Percentiles rank a stretch among this genome's conserved stretches.
phyloP scores from a whole-genome alignment of 1,140 invertebrate species.

The Fopius arisanus region DNA sequence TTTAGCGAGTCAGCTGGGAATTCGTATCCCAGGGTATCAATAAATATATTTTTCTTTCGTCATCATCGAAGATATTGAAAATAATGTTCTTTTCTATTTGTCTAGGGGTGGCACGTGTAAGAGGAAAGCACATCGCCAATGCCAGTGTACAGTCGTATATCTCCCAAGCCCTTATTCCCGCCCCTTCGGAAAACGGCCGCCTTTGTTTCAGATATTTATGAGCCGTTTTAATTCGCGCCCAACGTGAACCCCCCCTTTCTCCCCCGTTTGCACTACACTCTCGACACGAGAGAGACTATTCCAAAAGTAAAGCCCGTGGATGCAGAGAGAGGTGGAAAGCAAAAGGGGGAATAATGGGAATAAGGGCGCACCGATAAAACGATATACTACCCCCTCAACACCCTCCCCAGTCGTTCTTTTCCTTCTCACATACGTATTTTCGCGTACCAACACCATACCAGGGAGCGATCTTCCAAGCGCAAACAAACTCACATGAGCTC shows the following conservation, averaged over 20 bases:
- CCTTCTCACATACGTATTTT: background rate
- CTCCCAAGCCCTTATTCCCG: slow-evolving; percentile 51
- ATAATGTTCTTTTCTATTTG: too few species aligned
- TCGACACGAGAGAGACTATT: background rate
- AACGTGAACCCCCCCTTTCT: slow-evolving; percentile 45
- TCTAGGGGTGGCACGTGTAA: too few species aligned
- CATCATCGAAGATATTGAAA: too few species aligned
- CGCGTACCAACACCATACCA: background rate
- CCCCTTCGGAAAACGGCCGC: slow-evolving; percentile 63
- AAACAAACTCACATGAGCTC: background rate
- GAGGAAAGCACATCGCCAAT: slow-evolving; percentile 40
- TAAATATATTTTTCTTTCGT: too few species aligned
- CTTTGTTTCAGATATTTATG: slow-evolving; percentile 67
- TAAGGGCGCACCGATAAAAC: slow-evolving; percentile 23
- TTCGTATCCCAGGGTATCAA: too few species aligned
- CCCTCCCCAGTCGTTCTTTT: background rate
- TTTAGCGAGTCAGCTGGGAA: too few species aligned
- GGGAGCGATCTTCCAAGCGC: background rate
- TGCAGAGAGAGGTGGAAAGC: background rate
- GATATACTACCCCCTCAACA: background rate
- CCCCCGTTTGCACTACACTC: background rate
- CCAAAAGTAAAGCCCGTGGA: background rate
- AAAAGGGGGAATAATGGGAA: slow-evolving; percentile 18
- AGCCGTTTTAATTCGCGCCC: slow-evolving; percentile 65
- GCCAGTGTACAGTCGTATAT: slow-evolving; percentile 57